Conservation (phyloP, 2,888 invertebrate species). For the Antheraea yamamai region DNA sequence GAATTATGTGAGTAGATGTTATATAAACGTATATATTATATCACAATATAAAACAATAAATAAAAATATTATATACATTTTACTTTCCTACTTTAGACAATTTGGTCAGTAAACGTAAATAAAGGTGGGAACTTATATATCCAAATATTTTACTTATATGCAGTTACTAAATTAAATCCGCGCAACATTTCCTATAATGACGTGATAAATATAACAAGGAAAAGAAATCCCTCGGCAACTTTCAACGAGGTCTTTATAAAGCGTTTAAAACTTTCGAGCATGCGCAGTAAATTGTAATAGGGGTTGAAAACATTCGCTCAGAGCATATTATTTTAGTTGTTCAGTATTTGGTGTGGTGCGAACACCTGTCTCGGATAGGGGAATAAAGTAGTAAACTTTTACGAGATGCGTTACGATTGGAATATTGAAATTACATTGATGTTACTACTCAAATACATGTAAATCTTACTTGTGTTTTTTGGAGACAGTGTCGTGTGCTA, state of each 20-base stretch:
- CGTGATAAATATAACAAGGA: neutral
- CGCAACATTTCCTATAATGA: neutral
- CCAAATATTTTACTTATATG: neutral
- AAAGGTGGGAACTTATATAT: neutral
- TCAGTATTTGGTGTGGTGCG: slow-evolving; percentile 36
- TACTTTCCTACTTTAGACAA: too few relatives aligned
- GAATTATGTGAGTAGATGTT: neutral
- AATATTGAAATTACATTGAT: neutral
- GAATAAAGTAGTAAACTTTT: slow-evolving; percentile 49
- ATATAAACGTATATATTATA: too few relatives aligned
- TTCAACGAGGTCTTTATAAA: slow-evolving; percentile 23
- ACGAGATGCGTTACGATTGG: slow-evolving; percentile 36
- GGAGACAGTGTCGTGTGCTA: neutral
- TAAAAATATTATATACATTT: neutral
- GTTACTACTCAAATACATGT: neutral
- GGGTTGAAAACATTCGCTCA: slow-evolving; percentile 53
- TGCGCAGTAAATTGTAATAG: slow-evolving; percentile 51
- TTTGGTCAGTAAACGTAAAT: neutral
- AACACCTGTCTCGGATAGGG: slow-evolving; percentile 39
- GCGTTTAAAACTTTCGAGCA: slow-evolving; percentile 53
- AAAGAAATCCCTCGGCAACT: neutral
- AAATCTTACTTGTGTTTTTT: neutral
- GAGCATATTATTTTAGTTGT: slow-evolving; percentile 57
- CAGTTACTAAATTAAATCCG: neutral
- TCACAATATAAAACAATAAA: neutral